Evolutionary conservation across 2,113 vertebrate species (phyloP), one percentile per base, ranked within the genome.

Genomic region (Tonatia bakeri): DNA sequence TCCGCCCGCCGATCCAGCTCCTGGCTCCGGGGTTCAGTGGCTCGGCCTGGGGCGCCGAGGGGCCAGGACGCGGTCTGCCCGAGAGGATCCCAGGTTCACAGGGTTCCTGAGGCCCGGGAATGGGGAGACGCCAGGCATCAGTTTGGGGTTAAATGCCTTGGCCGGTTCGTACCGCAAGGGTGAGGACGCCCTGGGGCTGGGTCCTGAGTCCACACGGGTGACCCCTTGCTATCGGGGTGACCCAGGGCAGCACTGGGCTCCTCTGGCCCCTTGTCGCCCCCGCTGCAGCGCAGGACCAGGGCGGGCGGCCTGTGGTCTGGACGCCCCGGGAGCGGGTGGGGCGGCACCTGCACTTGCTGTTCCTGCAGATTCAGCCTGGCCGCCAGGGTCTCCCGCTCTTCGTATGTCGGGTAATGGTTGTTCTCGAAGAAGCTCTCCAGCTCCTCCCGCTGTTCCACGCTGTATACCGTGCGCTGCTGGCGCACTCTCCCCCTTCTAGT

Each of bases 351-450:
- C 1, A 97, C 8, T 16, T 94, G 76, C 1, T 50, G 7, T 7
- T 65, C 52, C 1, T 15, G 0, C 0, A 95, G 24, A 0, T 1
- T 0, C 0, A 91, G 65, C 5, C 2, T 7, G 24, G 10, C 5
- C 0, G 77, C 83, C 56, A 95, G 75, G 0, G 4, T 6, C 7
- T 1, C 1, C 0, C 36, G 31, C 0, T 65, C 24, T 4, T 24
- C 0, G 0, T 12, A 33, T 40, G 12, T 24, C 0, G 67, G 92
- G 12, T 82, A 65, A 4, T 0, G 47, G 2, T 7, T 47, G 6
- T 0, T 38, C n/a, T 9, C 4, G 9, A 80, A 80, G 52, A 28
- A 16, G 4, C 56, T 9, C 11, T 77, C 36, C 45, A 96, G 52
- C 33, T 7, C 10, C 1, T 0, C 2, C 8, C 4, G 12, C 59